phyloP scores from a whole-genome alignment of 2,113 vertebrate genomes.

The Cinclus cinclus region DNA sequence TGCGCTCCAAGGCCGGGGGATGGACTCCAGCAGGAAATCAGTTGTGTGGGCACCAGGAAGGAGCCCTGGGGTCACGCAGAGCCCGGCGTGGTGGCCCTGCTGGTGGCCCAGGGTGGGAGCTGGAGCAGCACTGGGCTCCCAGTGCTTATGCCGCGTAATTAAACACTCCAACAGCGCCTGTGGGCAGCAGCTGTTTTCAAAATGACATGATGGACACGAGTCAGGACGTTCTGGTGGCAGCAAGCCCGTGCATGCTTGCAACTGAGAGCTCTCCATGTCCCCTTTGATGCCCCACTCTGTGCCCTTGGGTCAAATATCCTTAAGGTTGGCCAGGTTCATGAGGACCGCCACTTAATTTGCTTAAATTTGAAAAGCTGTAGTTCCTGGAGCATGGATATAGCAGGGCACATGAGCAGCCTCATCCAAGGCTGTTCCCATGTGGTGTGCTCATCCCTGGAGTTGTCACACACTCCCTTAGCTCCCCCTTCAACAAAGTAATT shows the following conservation, averaged over 20 bases:
- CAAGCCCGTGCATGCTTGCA: background rate
- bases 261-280: background rate
- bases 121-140: background rate
- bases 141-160: background rate
- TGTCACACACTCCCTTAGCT: background rate
- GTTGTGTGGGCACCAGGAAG: background rate
- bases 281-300: background rate
- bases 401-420: background rate
- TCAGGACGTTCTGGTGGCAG: conserved; percentile 32
- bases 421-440: background rate
- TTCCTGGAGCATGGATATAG: rapidly evolving
- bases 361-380: background rate
- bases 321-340: background rate
- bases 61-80: background rate
- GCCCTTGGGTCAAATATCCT: conserved; percentile 19
- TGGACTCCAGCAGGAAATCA: background rate
- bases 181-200: conserved; percentile 36
- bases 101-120: rapidly evolving
- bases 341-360: background rate
- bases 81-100: rapidly evolving
- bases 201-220: background rate
- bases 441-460: background rate
- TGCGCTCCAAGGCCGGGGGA: background rate
- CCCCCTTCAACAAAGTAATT: background rate
- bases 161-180: background rate